Base-by-base conservation (phyloP, 2,888 invertebrate species). In the Leucoma salicis region DNA sequence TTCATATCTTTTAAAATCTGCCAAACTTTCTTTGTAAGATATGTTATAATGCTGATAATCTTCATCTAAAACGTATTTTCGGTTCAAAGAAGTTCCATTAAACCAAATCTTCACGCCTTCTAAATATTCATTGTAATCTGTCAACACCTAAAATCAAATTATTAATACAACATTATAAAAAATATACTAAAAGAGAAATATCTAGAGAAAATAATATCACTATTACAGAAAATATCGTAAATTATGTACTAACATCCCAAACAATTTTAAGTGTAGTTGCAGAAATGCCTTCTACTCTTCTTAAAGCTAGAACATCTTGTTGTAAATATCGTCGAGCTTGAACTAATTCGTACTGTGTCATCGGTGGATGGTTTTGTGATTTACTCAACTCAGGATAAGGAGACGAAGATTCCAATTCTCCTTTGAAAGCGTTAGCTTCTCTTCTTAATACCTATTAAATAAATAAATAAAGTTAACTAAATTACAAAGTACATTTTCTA, bases 241-340 rank as follows among this genome's bases (percentile, higher is more conserved):
- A 8, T 15, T 25, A 28, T n/a, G n/a, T 42, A 88, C 93, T 90
- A 74, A 95, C 94, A 86, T 94, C 94, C 96, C 96, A 96, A 62
- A 93, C 92, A 60, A 96, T 92, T 77, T 94, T 93, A 13, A 96
- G 91, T 8, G 95, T 93, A 10, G 95, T 95, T 3, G 96, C 93
- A 49, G 93, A 94, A 63, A 95, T 86, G 21, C 95, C 91, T 72
- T 91, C 91, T 8, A 92, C 91, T 57, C 92, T 88, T 63, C 91
- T 84, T 56, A 98, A 86, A 62, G 95, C 94, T 42, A 97, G 92
- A 51, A 96, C 93, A 69, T 95, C 94, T 46, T 94, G 94, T 69
- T 94, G 94, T 25, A 97, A 90, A 69, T 94, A 93, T 51, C 93
- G 91, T 46, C 96, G 90, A 12, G 95, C 95, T 60, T 95, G 94